Base-by-base conservation (phyloP, 2,888 invertebrate genomes). In the Ochropleura plecta region DNA sequence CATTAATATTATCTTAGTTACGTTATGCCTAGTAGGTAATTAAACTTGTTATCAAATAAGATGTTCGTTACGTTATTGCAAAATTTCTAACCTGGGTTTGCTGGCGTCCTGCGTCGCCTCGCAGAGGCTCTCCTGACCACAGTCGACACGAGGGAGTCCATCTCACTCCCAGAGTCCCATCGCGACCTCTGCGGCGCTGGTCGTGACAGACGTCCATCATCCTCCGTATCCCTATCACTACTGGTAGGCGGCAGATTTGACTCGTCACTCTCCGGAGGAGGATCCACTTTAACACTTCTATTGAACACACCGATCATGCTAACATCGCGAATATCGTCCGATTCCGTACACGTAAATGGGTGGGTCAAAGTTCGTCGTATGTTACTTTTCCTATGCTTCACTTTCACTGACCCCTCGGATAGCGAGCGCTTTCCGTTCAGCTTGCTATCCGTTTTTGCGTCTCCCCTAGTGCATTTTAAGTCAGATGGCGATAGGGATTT, bases 41-140 rank as follows among this genome's bases (percentile, higher is more conserved):
- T 75, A 75, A 73, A 44, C 64, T 49, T 68, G 51, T 74, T 69
- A 81, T 79, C 63, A 81, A 75, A 68, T 74, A 75, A 57, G 46
- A 53, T 66, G 20, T 59, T 67, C 30, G 63, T 63, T 64, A 64
- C 53, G 59, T 64, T 77, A 63, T 46, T 59, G 10, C 20, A 59
- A 64, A 75, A 68, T 51, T 59, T 64, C 91, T 91, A 53, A 96
- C 96, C 96, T 92, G 93, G 92, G 92, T 96, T 95, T 85, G 94
- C 93, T 73, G 96, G 93, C 94, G 94, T 94, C 90, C 97, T 93
- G 85, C 97, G 94, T 89, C 97, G 96, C 88, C 97, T 96, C 51
- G 97, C 97, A 78, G 97, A 97, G 74, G 97, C 97, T 92, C 97
- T 97, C 85, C 97, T 95, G 88, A 97, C 97, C 14, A 97, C 97